Conservation (phyloP, 2,888 invertebrate species). For the Epinotia nisella region DNA sequence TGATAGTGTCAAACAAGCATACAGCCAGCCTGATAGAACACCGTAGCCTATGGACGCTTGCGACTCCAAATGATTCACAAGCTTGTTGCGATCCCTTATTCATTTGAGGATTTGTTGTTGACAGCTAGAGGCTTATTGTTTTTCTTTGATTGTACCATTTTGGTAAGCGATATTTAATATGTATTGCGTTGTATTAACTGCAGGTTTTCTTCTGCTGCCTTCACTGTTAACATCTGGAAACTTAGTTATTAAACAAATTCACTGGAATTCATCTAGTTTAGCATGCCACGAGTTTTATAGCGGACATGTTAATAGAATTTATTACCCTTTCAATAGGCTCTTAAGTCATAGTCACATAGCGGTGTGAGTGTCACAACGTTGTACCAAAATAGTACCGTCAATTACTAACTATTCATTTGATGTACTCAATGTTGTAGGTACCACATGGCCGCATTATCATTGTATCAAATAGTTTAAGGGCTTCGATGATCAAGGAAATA, state of each 20-base stretch:
- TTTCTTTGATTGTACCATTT: too few relatives aligned
- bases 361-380: conserved; percentile 10
- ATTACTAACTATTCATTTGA: conserved; percentile 20
- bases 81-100: too few relatives aligned
- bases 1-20: too few relatives aligned
- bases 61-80: too few relatives aligned
- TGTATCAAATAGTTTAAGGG: background rate
- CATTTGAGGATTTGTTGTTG: too few relatives aligned
- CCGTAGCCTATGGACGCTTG: too few relatives aligned
- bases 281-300: background rate
- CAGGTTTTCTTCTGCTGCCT: too few relatives aligned
- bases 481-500: conserved; percentile 2
- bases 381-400: conserved; percentile 16
- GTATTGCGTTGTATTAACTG: too few relatives aligned
- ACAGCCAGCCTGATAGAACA: too few relatives aligned
- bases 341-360: conserved; percentile 1
- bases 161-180: too few relatives aligned
- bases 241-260: background rate
- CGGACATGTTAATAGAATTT: conserved; percentile 11
- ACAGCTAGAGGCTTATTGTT: too few relatives aligned
- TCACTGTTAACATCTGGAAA: too few relatives aligned
- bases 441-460: background rate
- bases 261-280: background rate
- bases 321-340: background rate
- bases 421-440: background rate